A percentile compares a stretch with the other conserved stretches of the same genome.
Evolutionary conservation across 1,140 invertebrate genomes (phyloP).

Genomic region (Mamestra configurata): DNA sequence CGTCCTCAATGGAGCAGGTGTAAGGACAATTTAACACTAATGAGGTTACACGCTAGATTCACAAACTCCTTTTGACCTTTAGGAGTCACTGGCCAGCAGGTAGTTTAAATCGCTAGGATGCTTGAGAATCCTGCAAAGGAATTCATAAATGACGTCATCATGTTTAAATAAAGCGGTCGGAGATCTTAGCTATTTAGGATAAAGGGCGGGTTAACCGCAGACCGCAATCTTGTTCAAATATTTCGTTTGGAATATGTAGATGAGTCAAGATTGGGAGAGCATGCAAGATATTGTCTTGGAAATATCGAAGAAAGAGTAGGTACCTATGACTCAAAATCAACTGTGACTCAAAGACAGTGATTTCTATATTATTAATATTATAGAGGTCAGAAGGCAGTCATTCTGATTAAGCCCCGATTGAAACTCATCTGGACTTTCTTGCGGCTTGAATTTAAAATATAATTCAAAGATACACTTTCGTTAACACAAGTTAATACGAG

Average conservation of each 20-base stretch:
- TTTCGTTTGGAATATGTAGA: neutral
- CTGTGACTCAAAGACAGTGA: neutral
- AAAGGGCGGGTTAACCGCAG: neutral
- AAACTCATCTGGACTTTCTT: neutral
- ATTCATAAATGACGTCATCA: conserved; percentile 31
- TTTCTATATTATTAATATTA: neutral
- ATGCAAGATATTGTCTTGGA: neutral
- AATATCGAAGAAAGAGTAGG: neutral
- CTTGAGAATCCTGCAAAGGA: conserved; percentile 2
- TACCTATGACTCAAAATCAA: neutral
- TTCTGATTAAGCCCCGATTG: neutral
- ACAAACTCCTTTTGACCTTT: conserved; percentile 9
- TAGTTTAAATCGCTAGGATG: conserved; percentile 16
- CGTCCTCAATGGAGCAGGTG: too few species aligned
- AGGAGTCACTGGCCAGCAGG: conserved; percentile 2
- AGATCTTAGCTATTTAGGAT: conserved; percentile 4
- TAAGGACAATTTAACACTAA: neutral
- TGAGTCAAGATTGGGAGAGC: neutral
- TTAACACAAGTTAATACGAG: too few species aligned
- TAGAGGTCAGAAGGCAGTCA: neutral
- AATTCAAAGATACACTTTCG: too few species aligned
- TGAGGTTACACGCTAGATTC: neutral
- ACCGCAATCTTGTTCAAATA: neutral
- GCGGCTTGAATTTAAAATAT: too few species aligned
- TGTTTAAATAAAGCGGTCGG: neutral